Base-by-base conservation (phyloP, 2,113 vertebrate genomes). In the Haemorhous mexicanus region DNA sequence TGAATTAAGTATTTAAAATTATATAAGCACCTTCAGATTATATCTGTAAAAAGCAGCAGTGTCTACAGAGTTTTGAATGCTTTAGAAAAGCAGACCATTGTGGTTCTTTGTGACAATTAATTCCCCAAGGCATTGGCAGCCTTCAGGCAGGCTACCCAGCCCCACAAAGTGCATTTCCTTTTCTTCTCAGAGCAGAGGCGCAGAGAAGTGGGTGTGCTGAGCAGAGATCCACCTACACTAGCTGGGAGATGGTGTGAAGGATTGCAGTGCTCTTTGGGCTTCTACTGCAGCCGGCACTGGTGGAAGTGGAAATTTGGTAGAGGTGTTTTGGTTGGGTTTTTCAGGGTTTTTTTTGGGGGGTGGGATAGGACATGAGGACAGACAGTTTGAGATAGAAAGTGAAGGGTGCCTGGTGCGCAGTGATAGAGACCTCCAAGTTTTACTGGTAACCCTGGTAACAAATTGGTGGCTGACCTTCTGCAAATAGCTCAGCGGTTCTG, bases 331-430 rank as follows among this genome's bases (percentile, higher is more conserved):
- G 10, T 14, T 5, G 41, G 13, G 16, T 32, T 72, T 63, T 70
- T 46, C 2, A 2, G 22, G 9, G 3, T 11, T 12, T 9, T 16
- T 37, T 37, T 75, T 21, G 24, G 15, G 3, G 5, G 3, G 3
- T 3, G 7, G 6, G 3, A 15, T 13, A 18, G 44, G 16, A 11
- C 5, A 4, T 16, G 23, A 16, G 32, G 41, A 39, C 8, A 43
- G 16, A 39, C 13, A 12, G 32, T 27, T 63, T 69, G 61, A 64
- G 39, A 8, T 7, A 8, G 26, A 70, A 84, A 26, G 44, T 22
- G 27, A 33, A 33, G 4, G 2, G 13, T 64, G 33, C 33, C 55
- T 77, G 50, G 53, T 58, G 27, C 39, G 62, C 55, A 50, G 41
- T 16, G 35, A 11, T 32, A n/a, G 53, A 88, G 22, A 39, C 35